These are phyloP conservation scores for Drosophila saltans DNA, from an alignment of 1,140 invertebrate species.

Conservation along the genomic window DNA sequence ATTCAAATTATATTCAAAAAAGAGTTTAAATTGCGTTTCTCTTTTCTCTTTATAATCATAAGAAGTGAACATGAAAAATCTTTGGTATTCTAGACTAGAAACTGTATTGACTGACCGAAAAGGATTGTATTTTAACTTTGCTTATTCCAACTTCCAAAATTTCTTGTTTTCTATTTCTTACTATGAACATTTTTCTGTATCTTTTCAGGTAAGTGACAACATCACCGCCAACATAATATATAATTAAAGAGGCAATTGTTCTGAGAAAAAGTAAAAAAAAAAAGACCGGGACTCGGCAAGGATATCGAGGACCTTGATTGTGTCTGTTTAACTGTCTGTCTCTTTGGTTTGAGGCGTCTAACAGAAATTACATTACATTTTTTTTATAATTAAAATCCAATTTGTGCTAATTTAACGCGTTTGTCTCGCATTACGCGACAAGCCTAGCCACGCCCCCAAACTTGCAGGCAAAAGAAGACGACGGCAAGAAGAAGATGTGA, in stretches of 20 bases:
- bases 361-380: constrained; percentile 46
- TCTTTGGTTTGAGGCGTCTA: constrained; percentile 7
- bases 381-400: constrained; percentile 65
- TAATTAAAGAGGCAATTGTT: constrained; percentile 29
- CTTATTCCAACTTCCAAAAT: too few species aligned
- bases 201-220: constrained; percentile 26
- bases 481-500: constrained; percentile 9
- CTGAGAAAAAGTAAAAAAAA: not conserved
- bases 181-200: constrained; percentile 1
- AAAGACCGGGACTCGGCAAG: not conserved
- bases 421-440: constrained; percentile 53
- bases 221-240: constrained; percentile 12
- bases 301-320: constrained; percentile 1
- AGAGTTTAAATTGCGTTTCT: too few species aligned
- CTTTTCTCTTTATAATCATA: too few species aligned
- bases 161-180: not conserved
- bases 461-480: not conserved
- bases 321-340: constrained; percentile 1
- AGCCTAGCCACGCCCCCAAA: constrained; percentile 9
- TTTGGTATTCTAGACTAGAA: too few species aligned
- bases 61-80: too few species aligned
- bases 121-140: too few species aligned
- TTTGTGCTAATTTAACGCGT: constrained; percentile 64
- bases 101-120: too few species aligned
- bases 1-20: too few species aligned